Conservation (phyloP, 1,140 invertebrate species). For the Trichomalopsis sarcophagae region DNA sequence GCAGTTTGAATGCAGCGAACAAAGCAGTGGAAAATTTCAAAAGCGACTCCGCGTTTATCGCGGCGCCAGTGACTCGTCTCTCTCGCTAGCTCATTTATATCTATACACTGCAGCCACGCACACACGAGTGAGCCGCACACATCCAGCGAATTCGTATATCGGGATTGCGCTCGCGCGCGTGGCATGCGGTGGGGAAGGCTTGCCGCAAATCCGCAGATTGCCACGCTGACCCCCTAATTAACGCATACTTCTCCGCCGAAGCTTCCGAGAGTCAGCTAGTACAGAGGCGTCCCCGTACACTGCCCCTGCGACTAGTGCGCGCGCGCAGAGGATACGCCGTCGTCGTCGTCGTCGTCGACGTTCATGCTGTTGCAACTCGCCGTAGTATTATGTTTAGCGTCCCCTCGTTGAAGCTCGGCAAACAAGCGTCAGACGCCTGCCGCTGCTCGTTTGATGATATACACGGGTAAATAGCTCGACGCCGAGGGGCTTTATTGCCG, state of each 20-base stretch:
- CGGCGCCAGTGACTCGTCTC: too few species aligned
- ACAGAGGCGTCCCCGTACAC: neutral
- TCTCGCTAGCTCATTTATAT: too few species aligned
- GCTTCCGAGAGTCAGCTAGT: neutral
- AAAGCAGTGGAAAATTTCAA: neutral
- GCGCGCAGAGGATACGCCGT: too few species aligned
- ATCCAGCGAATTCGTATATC: conserved; percentile 15
- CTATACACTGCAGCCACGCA: too few species aligned
- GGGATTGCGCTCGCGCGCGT: neutral
- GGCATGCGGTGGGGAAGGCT: conserved; percentile 43
- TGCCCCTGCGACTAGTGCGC: conserved; percentile 52
- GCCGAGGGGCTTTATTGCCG: neutral
- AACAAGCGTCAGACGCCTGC: neutral
- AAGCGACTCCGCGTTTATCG: too few species aligned
- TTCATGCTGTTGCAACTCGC: conserved; percentile 20
- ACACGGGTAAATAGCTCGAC: neutral
- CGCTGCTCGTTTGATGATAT: neutral
- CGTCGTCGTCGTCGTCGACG: neutral
- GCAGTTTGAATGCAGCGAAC: neutral
- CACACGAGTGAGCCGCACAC: too few species aligned
- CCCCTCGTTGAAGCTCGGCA: neutral
- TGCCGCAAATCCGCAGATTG: conserved; percentile 62
- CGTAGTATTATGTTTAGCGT: conserved; percentile 19
- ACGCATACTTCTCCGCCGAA: conserved; percentile 57
- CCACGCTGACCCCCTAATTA: conserved; percentile 61